Conservation (phyloP, 2,888 invertebrate species). For the Lithophane ornitopus region DNA sequence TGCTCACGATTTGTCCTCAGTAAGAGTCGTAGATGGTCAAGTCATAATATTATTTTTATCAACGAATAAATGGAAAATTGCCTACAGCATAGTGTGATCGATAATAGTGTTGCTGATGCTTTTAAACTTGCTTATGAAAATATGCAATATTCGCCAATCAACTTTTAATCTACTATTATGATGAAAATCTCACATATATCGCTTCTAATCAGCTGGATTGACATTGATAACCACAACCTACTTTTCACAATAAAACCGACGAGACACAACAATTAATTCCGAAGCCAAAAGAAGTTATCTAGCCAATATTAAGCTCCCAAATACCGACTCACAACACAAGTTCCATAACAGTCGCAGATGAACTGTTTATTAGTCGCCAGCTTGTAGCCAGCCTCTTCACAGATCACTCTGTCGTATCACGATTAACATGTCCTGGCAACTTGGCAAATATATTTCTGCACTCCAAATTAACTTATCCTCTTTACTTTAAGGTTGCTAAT, state of each 20-base stretch:
- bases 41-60: no score
- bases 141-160: background rate
- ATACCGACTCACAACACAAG: conserved; percentile 5
- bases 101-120: no score
- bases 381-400: conserved; percentile 71
- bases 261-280: conserved; percentile 10
- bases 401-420: conserved; percentile 80
- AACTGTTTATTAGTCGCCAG: conserved; percentile 48
- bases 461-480: conserved; percentile 19
- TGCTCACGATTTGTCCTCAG: conserved; percentile 27
- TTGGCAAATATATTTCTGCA: conserved; percentile 67
- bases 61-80: no score
- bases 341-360: conserved; percentile 22
- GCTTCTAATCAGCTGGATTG: background rate
- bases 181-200: background rate
- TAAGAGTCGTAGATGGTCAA: background rate
- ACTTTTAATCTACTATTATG: background rate
- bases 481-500: conserved; percentile 28
- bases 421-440: conserved; percentile 79
- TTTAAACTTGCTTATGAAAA: background rate
- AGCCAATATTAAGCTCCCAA: background rate
- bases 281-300: conserved; percentile 23
- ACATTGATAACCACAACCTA: background rate
- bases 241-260: background rate
- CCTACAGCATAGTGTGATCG: no score